Percentiles rank a stretch among this genome's conserved stretches.
phyloP scores from a whole-genome alignment of 2,113 vertebrate species.

The Tragulus kanchil region DNA sequence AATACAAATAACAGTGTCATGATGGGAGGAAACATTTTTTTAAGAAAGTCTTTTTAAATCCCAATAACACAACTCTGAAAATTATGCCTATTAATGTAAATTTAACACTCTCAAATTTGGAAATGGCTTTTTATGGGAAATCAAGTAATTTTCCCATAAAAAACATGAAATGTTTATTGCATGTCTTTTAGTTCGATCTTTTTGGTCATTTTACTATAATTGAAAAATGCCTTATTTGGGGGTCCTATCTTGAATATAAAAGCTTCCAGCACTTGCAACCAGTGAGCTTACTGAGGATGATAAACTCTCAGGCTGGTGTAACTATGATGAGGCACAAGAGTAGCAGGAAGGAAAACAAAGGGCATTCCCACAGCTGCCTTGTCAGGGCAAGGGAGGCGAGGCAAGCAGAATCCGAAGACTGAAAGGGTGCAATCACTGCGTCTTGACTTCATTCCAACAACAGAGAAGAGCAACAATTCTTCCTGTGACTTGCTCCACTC shows the following conservation, averaged over 20 bases:
- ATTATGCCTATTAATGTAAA: not conserved
- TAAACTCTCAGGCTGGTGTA: not conserved
- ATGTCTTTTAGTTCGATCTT: not conserved
- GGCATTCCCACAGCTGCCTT: conserved; percentile 10
- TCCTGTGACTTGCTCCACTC: not conserved
- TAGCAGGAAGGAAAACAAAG: not conserved
- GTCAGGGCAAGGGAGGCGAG: not conserved
- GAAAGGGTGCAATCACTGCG: not conserved
- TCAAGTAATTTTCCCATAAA: not conserved
- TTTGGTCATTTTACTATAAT: not conserved
- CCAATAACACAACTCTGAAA: too few species aligned
- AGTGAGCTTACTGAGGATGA: not conserved
- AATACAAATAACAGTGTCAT: too few species aligned
- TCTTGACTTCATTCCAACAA: conserved; percentile 30
- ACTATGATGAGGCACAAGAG: not conserved
- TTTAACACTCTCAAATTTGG: conserved; percentile 33
- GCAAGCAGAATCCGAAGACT: not conserved
- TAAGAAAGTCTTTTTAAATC: not conserved
- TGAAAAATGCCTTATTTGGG: not conserved
- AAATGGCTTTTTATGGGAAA: conserved; percentile 45
- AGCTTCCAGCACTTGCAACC: not conserved
- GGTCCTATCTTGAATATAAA: not conserved
- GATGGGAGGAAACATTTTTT: too few species aligned
- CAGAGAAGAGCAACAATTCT: not conserved
- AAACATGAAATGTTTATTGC: not conserved